These are phyloP conservation scores for Conomelus anceps DNA, from an alignment of 2,888 invertebrate species.

Conservation along the genomic window DNA sequence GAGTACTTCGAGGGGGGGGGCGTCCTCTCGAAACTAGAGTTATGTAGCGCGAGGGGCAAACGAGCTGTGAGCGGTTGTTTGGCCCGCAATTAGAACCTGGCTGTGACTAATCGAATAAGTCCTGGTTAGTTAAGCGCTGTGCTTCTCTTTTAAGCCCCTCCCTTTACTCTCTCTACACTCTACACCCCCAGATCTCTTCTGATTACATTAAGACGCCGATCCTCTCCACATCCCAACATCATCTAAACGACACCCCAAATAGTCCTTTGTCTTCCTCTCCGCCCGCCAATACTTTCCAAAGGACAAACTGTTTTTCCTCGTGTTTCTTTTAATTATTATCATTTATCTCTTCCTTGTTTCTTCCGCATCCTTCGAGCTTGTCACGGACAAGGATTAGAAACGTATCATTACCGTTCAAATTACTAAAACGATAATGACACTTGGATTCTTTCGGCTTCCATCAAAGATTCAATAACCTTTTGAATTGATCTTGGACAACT, in stretches of 20 bases:
- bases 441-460: too few species aligned
- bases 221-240: not conserved
- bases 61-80: slow-evolving; percentile 10
- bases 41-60: not conserved
- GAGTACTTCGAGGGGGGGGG: not conserved
- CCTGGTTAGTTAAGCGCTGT: slow-evolving; percentile 16
- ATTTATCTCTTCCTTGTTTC: not conserved
- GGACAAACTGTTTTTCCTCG: not conserved
- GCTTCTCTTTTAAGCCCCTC: not conserved
- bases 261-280: not conserved
- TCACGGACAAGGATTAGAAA: not conserved
- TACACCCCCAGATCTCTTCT: not conserved
- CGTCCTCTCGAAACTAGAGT: not conserved
- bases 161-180: not conserved
- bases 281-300: not conserved
- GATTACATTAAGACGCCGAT: not conserved
- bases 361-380: not conserved
- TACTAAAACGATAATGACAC: too few species aligned
- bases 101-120: slow-evolving; percentile 15
- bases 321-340: not conserved
- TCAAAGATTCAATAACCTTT: too few species aligned
- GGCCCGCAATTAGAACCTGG: slow-evolving; percentile 18
- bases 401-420: not conserved
- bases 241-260: not conserved
- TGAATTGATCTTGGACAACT: too few species aligned